Base-by-base conservation (phyloP, 2,888 invertebrate genomes). In the Thalpophila matura region DNA sequence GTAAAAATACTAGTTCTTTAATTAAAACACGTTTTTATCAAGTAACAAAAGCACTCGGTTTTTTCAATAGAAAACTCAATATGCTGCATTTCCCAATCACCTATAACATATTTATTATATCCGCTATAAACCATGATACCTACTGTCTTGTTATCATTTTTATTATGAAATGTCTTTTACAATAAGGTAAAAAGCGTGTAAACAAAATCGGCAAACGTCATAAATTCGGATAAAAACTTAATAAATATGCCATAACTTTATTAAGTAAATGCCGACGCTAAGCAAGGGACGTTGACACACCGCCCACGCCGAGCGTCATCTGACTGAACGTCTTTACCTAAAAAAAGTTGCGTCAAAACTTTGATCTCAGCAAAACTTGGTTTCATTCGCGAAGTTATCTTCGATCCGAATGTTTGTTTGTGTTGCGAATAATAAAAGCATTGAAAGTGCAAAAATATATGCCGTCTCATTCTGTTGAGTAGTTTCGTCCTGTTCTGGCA, bases 341-440 rank as follows among this genome's bases (percentile, higher is more conserved):
- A 74, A 83, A n/a, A 72, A 86, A 81, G 77, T 84, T 85, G 63
- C 64, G 57, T 58, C 62, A 71, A 83, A 83, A 86, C 77, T 82
- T 82, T 79, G 77, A 72, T 82, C 72, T 81, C 78, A 74, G 76
- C 83, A 80, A 82, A 85, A 83, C 81, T 84, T 84, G 76, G 81
- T 81, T 77, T 81, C 77, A 79, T 80, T 83, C 81, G 74, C 72
- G 70, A 68, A 59, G 73, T 80, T 83, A 83, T 84, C 86, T 88
- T 90, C 86, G 84, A 86, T 86, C 84, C 84, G 75, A 86, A 85
- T 90, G 87, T 91, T 91, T 92, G 90, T 88, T 88, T 86, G 82
- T 86, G 87, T 89, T 86, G 86, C 85, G 86, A 91, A 92, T 92
- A 93, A 93, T 93, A 94, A 93, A 92, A 91, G 83, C 87, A 86